phyloP scores from a whole-genome alignment of 2,888 invertebrate species.

The Chrysolina americana region DNA sequence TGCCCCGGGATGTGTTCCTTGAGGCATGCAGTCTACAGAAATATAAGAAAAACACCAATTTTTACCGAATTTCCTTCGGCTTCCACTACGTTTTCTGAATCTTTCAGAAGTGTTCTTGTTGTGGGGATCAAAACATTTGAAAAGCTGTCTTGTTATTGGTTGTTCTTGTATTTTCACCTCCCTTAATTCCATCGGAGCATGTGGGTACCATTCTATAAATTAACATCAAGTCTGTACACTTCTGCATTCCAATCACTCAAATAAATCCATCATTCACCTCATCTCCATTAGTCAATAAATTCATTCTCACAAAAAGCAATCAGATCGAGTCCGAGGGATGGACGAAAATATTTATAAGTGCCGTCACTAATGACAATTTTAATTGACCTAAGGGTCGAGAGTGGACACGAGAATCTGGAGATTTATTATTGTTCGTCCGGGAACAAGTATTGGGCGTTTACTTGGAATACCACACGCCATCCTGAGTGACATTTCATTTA shows the following conservation, averaged over 20 bases:
- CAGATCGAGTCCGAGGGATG: conserved; percentile 19
- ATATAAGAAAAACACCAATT: no score
- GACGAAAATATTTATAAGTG: conserved; percentile 21
- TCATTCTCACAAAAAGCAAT: conserved; percentile 43
- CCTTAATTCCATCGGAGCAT: no score
- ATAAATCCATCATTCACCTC: conserved; percentile 8
- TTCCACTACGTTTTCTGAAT: no score
- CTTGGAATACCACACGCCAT: conserved; percentile 65
- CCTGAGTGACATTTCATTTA: conserved; percentile 72
- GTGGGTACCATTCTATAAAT: no score
- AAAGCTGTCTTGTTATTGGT: no score
- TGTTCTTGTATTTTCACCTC: no score
- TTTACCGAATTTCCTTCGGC: no score
- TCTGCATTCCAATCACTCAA: conserved; percentile 9
- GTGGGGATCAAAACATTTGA: no score
- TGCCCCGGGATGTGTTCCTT: no score
- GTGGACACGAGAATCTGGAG: conserved; percentile 55
- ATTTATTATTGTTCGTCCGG: conserved; percentile 68
- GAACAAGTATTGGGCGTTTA: conserved; percentile 68
- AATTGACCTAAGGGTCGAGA: conserved; percentile 52
- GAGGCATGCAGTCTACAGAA: no score
- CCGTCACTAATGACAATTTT: conserved; percentile 51
- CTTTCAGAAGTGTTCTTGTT: no score
- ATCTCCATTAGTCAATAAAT: conserved; percentile 38
- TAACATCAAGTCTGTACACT: not conserved